Evolutionary conservation across 1,140 invertebrate genomes (phyloP), one percentile per base, ranked within the genome.

Genomic region (Drosophila eugracilis): DNA sequence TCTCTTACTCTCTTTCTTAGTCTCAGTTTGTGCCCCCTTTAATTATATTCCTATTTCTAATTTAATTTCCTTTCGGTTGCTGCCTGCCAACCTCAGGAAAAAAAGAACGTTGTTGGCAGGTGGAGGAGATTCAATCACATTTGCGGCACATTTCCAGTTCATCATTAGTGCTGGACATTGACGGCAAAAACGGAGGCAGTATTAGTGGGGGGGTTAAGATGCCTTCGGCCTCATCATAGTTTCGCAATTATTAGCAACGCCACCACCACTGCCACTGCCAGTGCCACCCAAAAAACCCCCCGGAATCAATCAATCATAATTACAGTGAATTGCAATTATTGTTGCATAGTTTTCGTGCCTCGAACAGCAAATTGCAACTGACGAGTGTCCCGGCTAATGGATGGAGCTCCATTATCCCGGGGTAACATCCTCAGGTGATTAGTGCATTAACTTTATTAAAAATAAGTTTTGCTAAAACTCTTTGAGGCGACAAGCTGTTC

Each of bases 271-370:
- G n/a, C n/a, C n/a, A n/a, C n/a, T n/a, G n/a, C n/a, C n/a, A n/a
- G n/a, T n/a, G n/a, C 48, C 26, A 14, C 21, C 7, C 14, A 12
- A 24, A n/a, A 4, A 26, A 5, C 26, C 30, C 12, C 44, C 44
- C 14, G 17, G n/a, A 44, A 71, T 83, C 75, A 78, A 88, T 88
- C 83, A 88, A 88, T 88, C 83, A 88, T 88, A 88, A 88, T 88
- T 88, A 88, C 74, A 67, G 70, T 75, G 83, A 86, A 86, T 81
- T 86, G 78, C 83, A 88, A 88, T 88, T 88, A 88, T 88, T 88
- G 70, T 63, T 88, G 83, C 83, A 88, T 71, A 88, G 66, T 79
- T 85, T 26, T 36, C 3, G 21, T 44, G 44, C 37, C 22, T 63
- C 39, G 26, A 17, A 42, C 17, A 15, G 44, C 39, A 66, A 78